phyloP scores from a whole-genome alignment of 2,888 invertebrate genomes.

The Watsonalla cultraria region DNA sequence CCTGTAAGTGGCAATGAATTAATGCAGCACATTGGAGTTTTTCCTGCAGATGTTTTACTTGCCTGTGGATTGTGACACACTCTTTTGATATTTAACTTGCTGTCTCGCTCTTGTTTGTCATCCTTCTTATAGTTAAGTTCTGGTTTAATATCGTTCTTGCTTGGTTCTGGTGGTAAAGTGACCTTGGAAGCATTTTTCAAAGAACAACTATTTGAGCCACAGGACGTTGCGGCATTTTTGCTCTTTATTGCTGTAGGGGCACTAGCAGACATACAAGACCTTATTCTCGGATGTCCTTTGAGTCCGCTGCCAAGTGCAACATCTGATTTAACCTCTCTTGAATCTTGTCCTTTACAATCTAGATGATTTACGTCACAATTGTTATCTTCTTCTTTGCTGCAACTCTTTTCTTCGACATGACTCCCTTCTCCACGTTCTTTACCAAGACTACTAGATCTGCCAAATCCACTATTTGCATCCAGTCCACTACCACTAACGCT shows the following conservation, averaged over 20 bases:
- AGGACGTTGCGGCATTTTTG: constrained; percentile 2
- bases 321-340: constrained; percentile 12
- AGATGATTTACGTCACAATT: background rate
- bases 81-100: background rate
- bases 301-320: constrained; percentile 3
- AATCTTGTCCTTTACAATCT: background rate
- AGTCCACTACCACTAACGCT: background rate
- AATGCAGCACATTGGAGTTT: constrained; percentile 5
- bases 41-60: background rate
- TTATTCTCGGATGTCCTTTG: constrained; percentile 10
- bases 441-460: background rate
- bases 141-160: too few species aligned
- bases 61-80: background rate
- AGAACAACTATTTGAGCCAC: background rate
- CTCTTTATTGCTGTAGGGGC: constrained; percentile 5
- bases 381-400: background rate
- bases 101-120: background rate
- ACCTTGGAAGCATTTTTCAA: constrained; percentile 6
- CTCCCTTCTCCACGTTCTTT: background rate
- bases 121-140: too few species aligned
- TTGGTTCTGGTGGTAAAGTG: background rate
- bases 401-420: background rate
- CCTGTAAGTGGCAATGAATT: constrained; percentile 1
- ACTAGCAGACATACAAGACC: constrained; percentile 11
- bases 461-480: background rate